A percentile compares a stretch with the other conserved stretches of the same genome.
Conservation (phyloP, 2,113 vertebrate species). For the Sylvia atricapilla region DNA sequence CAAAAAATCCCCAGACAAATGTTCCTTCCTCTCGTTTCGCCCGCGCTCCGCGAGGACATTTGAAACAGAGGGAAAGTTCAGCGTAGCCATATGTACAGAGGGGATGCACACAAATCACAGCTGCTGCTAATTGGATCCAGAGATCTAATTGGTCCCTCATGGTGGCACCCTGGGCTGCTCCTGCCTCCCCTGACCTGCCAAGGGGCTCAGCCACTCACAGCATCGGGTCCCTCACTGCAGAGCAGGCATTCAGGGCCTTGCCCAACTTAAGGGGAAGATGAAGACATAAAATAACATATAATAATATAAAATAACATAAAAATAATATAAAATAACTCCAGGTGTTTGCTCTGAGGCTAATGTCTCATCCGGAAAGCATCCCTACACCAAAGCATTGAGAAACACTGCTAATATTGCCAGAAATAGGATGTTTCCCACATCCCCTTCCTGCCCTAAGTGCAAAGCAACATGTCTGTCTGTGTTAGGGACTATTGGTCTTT, state of each 20-base stretch:
- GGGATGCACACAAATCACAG: conserved; percentile 70
- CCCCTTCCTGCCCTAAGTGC: neutral
- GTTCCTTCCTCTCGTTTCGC: conserved; percentile 1
- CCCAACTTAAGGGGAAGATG: neutral
- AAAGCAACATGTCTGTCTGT: neutral
- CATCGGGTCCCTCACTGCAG: rapidly evolving
- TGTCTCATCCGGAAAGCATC: neutral
- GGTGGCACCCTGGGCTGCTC: neutral
- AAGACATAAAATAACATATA: neutral
- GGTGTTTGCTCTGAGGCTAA: neutral
- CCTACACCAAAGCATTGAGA: neutral
- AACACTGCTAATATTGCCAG: neutral
- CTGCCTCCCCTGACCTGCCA: neutral
- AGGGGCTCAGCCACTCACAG: neutral
- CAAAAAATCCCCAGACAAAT: conserved; percentile 14
- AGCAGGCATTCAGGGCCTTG: neutral
- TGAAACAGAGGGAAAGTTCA: conserved; percentile 58
- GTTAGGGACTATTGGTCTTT: neutral
- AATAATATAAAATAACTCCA: neutral
- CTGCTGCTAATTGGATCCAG: conserved; percentile 66
- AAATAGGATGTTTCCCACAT: neutral
- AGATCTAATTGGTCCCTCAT: conserved; percentile 57
- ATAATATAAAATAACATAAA: neutral
- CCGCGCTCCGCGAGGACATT: neutral
- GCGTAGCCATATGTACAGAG: conserved; percentile 26